phyloP scores from a whole-genome alignment of 2,888 invertebrate genomes.

The Melitaea athalia region DNA sequence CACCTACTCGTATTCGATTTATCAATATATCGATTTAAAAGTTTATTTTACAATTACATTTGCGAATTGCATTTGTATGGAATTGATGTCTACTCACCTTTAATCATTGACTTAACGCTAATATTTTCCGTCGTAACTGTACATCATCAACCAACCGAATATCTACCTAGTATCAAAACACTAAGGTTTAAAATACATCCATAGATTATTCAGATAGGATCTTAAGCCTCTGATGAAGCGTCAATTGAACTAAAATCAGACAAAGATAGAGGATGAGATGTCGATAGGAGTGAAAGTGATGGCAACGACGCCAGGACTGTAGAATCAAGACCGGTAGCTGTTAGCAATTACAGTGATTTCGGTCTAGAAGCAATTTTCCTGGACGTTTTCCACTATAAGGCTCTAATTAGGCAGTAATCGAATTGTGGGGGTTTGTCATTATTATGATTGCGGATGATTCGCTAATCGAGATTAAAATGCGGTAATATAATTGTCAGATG shows the following conservation, averaged over 20 bases:
- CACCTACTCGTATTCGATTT: background rate
- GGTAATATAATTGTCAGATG: slow-evolving; percentile 38
- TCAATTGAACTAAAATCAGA: slow-evolving; percentile 44
- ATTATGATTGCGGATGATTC: slow-evolving; percentile 68
- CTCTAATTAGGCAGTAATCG: slow-evolving; percentile 77
- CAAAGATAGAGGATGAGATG: slow-evolving; percentile 45
- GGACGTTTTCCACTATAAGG: slow-evolving; percentile 64
- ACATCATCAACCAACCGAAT: background rate
- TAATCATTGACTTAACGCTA: slow-evolving; percentile 43
- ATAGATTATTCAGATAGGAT: slow-evolving; percentile 7
- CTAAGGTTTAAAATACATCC: slow-evolving; percentile 25
- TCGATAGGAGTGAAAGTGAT: slow-evolving; percentile 56
- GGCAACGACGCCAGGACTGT: slow-evolving; percentile 59
- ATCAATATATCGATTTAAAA: slow-evolving; percentile 9
- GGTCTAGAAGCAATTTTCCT: slow-evolving; percentile 66
- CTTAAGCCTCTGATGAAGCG: slow-evolving; percentile 27
- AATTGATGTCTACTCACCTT: slow-evolving; percentile 37
- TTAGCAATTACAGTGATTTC: slow-evolving; percentile 70
- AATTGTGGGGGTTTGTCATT: slow-evolving; percentile 70
- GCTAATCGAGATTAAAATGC: slow-evolving; percentile 58
- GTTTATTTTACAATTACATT: background rate
- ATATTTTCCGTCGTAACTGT: slow-evolving; percentile 35
- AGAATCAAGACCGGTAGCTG: slow-evolving; percentile 74
- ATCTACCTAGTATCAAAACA: background rate
- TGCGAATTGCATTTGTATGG: slow-evolving; percentile 14